These are phyloP conservation scores for Mesodorylaimus sp. DNA, from an alignment of 2,888 invertebrate genomes.

Conservation along the genomic window DNA sequence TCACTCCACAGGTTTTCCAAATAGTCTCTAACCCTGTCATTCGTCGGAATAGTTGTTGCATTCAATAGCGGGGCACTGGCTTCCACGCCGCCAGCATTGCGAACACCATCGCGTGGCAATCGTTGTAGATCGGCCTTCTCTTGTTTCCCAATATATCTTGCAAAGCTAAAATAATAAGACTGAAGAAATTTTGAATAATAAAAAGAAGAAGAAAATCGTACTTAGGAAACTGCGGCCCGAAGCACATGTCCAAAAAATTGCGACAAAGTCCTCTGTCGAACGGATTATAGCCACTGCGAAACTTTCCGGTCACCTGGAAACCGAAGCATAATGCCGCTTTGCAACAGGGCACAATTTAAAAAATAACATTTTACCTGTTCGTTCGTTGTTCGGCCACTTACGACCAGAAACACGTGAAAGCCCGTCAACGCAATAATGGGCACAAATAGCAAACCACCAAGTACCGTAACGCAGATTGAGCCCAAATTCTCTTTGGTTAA, in stretches of 20 bases:
- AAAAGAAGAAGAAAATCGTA: no score
- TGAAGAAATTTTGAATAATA: background rate
- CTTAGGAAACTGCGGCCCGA: conserved; percentile 94
- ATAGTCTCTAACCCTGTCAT: no score
- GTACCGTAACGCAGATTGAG: conserved; percentile 55
- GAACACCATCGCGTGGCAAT: no score
- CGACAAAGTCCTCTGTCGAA: conserved; percentile 85
- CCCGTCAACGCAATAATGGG: conserved; percentile 93
- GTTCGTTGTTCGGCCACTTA: conserved; percentile 89
- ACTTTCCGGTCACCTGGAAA: conserved; percentile 74
- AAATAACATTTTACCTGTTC: conserved; percentile 49
- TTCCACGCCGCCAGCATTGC: no score
- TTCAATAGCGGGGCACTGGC: no score
- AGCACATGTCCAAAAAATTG: conserved; percentile 84
- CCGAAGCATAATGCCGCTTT: background rate
- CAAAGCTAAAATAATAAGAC: no score
- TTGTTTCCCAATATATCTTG: no score
- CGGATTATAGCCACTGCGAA: conserved; percentile 93
- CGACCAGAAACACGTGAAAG: conserved; percentile 90
- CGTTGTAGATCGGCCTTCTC: no score
- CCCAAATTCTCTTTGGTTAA: conserved; percentile 25
- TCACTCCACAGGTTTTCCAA: no score
- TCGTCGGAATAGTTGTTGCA: no score
- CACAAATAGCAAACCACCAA: conserved; percentile 73
- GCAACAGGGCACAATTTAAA: background rate